These are phyloP conservation scores for Ochlodes sylvanus DNA, from an alignment of 2,888 invertebrate species.

Conservation along the genomic window DNA sequence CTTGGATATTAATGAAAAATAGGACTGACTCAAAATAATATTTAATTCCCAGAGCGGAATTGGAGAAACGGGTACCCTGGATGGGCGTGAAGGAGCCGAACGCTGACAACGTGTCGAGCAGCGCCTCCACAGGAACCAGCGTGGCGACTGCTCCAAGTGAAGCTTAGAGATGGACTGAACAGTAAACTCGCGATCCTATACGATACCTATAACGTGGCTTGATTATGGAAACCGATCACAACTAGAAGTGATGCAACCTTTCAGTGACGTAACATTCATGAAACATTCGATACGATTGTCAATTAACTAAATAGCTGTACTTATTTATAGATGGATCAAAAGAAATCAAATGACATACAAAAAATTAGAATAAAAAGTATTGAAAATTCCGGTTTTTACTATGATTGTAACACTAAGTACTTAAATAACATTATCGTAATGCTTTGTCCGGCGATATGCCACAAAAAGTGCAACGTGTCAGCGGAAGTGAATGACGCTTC, in stretches of 20 bases:
- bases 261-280: neutral
- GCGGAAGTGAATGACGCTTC: constrained; percentile 23
- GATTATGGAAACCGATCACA: constrained; percentile 31
- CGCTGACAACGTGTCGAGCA: constrained; percentile 84
- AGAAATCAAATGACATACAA: no score
- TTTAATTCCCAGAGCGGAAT: constrained; percentile 85
- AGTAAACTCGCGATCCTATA: constrained; percentile 1
- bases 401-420: no score
- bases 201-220: constrained; percentile 9
- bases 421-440: no score
- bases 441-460: neutral
- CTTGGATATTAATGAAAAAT: no score
- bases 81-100: constrained; percentile 87
- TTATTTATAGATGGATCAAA: no score
- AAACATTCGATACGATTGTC: neutral
- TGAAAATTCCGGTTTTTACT: no score
- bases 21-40: no score
- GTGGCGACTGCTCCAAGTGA: constrained; percentile 65
- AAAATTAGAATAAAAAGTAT: no score
- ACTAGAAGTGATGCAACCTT: constrained; percentile 35
- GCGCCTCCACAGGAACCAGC: constrained; percentile 64
- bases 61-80: constrained; percentile 93
- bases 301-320: no score
- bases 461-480: constrained; percentile 1
- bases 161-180: constrained; percentile 51